phyloP scores from a whole-genome alignment of 2,113 vertebrate genomes.

The Pavo muticus region DNA sequence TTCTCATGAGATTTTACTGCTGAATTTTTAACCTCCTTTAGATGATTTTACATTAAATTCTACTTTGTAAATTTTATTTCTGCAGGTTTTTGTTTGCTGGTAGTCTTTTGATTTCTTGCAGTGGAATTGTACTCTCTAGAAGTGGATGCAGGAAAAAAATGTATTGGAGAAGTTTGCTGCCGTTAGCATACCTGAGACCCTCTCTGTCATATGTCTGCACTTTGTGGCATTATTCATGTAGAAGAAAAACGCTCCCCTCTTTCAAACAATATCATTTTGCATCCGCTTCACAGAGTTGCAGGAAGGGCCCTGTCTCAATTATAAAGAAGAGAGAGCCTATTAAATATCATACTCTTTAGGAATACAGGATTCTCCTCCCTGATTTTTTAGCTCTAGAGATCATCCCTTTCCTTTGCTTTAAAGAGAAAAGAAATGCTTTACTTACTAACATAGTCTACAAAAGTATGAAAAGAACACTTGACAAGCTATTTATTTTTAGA shows the following conservation, averaged over 20 bases:
- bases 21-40: background rate
- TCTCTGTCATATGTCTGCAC: background rate
- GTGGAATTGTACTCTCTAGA: background rate
- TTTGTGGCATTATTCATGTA: background rate
- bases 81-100: background rate
- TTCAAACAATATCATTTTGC: background rate
- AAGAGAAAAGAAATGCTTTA: background rate
- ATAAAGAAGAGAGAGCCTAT: background rate
- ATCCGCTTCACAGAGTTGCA: background rate
- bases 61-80: background rate
- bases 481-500: slow-evolving; percentile 23
- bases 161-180: background rate
- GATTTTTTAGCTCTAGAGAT: background rate
- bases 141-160: background rate
- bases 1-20: background rate
- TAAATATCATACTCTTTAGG: background rate
- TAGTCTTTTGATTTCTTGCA: background rate
- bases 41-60: background rate
- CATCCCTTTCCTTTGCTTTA: background rate
- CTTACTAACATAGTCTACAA: background rate
- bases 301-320: background rate
- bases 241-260: background rate
- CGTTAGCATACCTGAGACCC: background rate
- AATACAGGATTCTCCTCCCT: background rate
- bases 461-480: background rate